A percentile compares a stretch with the other conserved stretches of the same genome.
Evolutionary conservation across 2,797 vertebrate genomes (phyloP).

Genomic region (Tenualosa ilisha): DNA sequence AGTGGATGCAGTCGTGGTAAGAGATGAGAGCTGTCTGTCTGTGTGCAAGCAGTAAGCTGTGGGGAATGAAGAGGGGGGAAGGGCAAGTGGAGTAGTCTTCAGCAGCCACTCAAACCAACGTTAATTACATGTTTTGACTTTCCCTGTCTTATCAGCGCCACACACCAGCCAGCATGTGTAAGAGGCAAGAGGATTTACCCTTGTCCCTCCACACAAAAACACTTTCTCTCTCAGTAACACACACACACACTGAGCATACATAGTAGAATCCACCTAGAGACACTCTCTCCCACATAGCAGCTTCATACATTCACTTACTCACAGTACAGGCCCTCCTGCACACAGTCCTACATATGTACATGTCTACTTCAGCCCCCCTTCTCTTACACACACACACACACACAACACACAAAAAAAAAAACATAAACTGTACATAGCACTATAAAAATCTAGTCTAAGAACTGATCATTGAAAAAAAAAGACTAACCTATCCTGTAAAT

Average conservation of each 20-base stretch:
- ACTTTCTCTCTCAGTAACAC: background rate
- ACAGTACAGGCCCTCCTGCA: background rate
- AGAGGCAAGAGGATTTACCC: background rate
- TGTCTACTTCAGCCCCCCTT: background rate
- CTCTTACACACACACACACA: background rate
- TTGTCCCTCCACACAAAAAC: background rate
- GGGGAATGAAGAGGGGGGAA: background rate
- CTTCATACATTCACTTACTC: no score
- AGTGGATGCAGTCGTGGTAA: no score
- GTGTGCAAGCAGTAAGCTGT: background rate
- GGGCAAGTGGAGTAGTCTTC: background rate
- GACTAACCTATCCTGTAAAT: background rate
- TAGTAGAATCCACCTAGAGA: no score
- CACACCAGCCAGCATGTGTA: background rate
- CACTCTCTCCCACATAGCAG: no score
- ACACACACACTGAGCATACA: background rate
- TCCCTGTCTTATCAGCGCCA: background rate
- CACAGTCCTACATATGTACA: background rate
- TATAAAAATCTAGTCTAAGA: no score
- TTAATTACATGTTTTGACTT: slow-evolving; percentile 23
- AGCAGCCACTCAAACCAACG: slow-evolving; percentile 4
- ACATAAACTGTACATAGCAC: no score
- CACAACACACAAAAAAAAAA: background rate
- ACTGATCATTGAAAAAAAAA: background rate
- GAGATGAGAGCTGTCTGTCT: no score